These are phyloP conservation scores for Stigmatopora argus DNA, from an alignment of 2,113 vertebrate genomes.

Conservation along the genomic window DNA sequence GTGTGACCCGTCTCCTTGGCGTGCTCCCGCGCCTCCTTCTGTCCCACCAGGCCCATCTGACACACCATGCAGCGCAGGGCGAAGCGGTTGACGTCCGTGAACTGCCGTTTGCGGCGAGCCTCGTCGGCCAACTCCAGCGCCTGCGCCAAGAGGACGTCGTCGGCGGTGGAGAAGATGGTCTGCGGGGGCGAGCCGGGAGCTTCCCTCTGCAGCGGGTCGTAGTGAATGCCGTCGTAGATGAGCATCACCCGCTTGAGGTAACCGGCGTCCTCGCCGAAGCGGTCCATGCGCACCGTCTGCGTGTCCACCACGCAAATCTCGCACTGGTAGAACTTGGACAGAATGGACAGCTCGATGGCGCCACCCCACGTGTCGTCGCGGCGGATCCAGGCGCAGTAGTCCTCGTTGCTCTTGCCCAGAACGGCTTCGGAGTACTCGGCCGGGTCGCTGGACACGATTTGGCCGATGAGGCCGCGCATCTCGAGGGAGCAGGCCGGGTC, in stretches of 20 bases:
- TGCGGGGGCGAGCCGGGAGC: slow-evolving; percentile 78
- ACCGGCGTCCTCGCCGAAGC: slow-evolving; percentile 92
- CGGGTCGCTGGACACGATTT: slow-evolving; percentile 88
- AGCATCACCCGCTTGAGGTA: slow-evolving; percentile 87
- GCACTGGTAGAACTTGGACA: slow-evolving; percentile 94
- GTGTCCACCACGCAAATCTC: slow-evolving; percentile 98
- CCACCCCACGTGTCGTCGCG: slow-evolving; percentile 93
- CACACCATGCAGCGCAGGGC: slow-evolving; percentile 92
- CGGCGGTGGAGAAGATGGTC: slow-evolving; percentile 86
- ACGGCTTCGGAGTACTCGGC: slow-evolving; percentile 85
- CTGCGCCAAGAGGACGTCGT: slow-evolving; percentile 87
- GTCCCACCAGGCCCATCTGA: slow-evolving; percentile 90
- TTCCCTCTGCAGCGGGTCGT: slow-evolving; percentile 85
- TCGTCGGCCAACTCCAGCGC: slow-evolving; percentile 93
- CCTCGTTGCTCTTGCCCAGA: slow-evolving; percentile 87
- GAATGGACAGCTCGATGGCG: slow-evolving; percentile 93
- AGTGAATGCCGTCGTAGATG: slow-evolving; percentile 96
- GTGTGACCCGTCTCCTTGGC: slow-evolving; percentile 94
- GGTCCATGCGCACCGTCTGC: slow-evolving; percentile 90
- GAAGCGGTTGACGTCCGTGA: slow-evolving; percentile 91
- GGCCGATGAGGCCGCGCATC: slow-evolving; percentile 89
- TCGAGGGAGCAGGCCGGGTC: slow-evolving; percentile 83
- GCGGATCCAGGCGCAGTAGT: slow-evolving; percentile 91
- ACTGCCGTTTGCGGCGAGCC: slow-evolving; percentile 87
- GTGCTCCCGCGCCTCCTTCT: slow-evolving; percentile 89